These are phyloP conservation scores for Chaetops frenatus DNA, from an alignment of 2,113 vertebrate genomes.

Conservation along the genomic window DNA sequence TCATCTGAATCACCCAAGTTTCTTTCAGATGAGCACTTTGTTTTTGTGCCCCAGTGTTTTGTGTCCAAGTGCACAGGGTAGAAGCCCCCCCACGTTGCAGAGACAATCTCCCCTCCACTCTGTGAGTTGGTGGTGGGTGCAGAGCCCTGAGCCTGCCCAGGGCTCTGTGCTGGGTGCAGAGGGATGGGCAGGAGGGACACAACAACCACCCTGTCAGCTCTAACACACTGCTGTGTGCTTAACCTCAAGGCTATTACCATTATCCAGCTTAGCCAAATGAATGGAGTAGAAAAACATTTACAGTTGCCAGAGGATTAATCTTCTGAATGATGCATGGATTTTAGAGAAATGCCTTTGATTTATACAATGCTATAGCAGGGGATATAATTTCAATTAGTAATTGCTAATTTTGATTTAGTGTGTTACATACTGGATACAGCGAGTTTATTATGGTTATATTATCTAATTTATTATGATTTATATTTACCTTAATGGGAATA, in stretches of 20 bases:
- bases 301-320: slow-evolving; percentile 48
- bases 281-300: slow-evolving; percentile 37
- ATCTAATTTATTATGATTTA: slow-evolving; percentile 46
- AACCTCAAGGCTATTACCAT: slow-evolving; percentile 22
- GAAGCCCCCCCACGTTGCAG: background rate
- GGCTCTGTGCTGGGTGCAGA: background rate
- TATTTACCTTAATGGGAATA: slow-evolving; percentile 33
- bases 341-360: slow-evolving; percentile 48
- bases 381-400: slow-evolving; percentile 60
- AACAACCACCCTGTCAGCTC: background rate
- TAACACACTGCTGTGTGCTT: background rate
- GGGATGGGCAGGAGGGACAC: background rate
- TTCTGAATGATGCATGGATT: slow-evolving; percentile 31
- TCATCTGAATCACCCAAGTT: rapidly evolving
- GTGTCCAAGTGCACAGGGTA: background rate
- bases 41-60: background rate
- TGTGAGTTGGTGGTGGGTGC: background rate
- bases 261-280: slow-evolving; percentile 26
- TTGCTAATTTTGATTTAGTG: slow-evolving; percentile 59
- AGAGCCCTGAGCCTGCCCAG: background rate
- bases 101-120: background rate
- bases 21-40: background rate
- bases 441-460: slow-evolving; percentile 28
- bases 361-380: slow-evolving; percentile 15
- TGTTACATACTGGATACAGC: background rate